phyloP scores from a whole-genome alignment of 2,113 vertebrate genomes.

The Mesoclemmys tuberculata region DNA sequence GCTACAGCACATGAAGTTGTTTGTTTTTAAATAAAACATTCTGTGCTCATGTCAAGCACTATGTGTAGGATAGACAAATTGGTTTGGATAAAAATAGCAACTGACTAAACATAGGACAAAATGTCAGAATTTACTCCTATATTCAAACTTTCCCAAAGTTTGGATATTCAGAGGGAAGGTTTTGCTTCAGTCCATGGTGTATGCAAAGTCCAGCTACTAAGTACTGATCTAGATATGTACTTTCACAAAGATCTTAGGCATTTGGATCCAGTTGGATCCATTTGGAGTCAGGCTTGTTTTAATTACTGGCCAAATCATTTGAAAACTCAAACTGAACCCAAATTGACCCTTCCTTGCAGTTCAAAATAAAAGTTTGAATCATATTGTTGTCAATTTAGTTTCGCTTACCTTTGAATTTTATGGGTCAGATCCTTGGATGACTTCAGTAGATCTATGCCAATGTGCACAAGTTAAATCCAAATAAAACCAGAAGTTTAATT shows the following conservation, averaged over 20 bases:
- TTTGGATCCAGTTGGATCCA: neutral
- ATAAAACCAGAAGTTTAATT: conserved; percentile 54
- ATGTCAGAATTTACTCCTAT: neutral
- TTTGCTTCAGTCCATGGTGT: neutral
- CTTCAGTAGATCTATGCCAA: conserved; percentile 32
- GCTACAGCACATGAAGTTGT: neutral
- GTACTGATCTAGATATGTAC: neutral
- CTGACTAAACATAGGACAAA: fast-evolving
- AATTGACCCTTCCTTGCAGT: conserved; percentile 29
- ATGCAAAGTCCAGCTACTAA: neutral
- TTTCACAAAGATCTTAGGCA: neutral
- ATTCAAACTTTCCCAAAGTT: neutral
- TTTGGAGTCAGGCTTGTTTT: neutral
- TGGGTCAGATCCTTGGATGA: conserved; percentile 34
- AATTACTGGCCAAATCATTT: neutral
- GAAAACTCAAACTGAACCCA: conserved; percentile 23
- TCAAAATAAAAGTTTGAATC: conserved; percentile 12
- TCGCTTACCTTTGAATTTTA: conserved; percentile 53
- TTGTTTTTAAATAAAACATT: neutral
- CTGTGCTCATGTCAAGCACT: neutral
- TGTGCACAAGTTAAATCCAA: neutral
- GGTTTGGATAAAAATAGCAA: neutral
- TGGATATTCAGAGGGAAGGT: neutral
- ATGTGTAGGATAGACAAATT: neutral
- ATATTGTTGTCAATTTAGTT: conserved; percentile 34